phyloP scores from a whole-genome alignment of 1,140 invertebrate species.

The Cataglyphis hispanica region DNA sequence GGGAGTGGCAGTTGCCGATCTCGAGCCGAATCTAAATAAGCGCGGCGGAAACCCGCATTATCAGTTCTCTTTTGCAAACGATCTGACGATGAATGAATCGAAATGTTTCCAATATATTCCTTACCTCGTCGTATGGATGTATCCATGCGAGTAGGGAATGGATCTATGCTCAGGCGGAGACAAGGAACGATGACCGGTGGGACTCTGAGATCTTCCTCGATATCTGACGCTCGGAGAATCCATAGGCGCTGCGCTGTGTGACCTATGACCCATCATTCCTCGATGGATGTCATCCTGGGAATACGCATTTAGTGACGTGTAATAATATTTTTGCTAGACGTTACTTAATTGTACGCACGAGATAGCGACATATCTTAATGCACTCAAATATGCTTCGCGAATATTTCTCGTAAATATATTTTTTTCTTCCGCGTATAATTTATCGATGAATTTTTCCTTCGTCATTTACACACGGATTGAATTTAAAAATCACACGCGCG shows the following conservation, averaged over 20 bases:
- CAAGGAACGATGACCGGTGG: conserved; percentile 89
- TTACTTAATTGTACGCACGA: conserved; percentile 13
- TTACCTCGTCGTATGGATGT: conserved; percentile 81
- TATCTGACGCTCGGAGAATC: conserved; percentile 88
- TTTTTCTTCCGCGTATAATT: not conserved
- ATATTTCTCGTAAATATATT: not conserved
- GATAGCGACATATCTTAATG: not conserved
- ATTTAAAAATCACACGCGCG: not conserved
- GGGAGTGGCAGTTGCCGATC: conserved; percentile 96
- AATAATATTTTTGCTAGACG: not conserved
- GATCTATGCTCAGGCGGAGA: conserved; percentile 92
- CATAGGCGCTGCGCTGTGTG: conserved; percentile 92
- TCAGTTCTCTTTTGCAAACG: not conserved
- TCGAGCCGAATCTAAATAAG: conserved; percentile 90
- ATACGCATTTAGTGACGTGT: conserved; percentile 52
- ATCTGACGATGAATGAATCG: not conserved
- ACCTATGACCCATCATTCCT: conserved; percentile 87
- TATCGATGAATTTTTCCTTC: not conserved
- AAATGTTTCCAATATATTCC: conserved; percentile 12
- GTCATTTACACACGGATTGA: not conserved
- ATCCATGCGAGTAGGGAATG: conserved; percentile 85
- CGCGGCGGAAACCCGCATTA: not conserved
- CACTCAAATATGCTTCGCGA: too few relatives aligned
- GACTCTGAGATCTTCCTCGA: conserved; percentile 89
- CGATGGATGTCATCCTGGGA: conserved; percentile 85